These are phyloP conservation scores for Octopus sinensis DNA, from an alignment of 1,140 invertebrate genomes.

Conservation along the genomic window DNA sequence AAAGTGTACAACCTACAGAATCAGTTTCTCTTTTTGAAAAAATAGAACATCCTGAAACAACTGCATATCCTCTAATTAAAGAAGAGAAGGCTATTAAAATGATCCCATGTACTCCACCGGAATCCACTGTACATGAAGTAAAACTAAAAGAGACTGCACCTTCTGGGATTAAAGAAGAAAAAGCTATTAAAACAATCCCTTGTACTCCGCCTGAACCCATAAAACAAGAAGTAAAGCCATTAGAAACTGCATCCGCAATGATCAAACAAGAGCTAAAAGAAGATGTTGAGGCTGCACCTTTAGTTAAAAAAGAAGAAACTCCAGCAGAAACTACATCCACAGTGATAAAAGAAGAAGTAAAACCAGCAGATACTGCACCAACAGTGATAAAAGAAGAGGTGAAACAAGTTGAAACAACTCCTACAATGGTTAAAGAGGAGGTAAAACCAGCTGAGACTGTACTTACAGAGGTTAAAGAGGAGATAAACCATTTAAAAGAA, in stretches of 20 bases:
- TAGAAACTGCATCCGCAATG: neutral
- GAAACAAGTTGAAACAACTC: neutral
- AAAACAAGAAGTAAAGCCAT: neutral
- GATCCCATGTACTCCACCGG: neutral
- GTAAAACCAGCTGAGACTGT: neutral
- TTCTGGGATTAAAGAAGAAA: neutral
- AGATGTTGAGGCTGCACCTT: neutral
- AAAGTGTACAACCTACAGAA: neutral
- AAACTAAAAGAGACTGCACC: neutral
- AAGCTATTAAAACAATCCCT: neutral
- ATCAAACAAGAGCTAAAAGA: too few relatives aligned
- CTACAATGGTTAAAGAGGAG: neutral
- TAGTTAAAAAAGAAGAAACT: neutral
- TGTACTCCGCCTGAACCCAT: neutral
- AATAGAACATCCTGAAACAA: neutral
- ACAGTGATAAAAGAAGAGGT: neutral
- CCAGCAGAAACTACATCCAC: neutral
- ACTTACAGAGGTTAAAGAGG: neutral
- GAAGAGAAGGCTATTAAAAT: neutral
- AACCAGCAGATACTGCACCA: neutral
- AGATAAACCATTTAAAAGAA: too few relatives aligned
- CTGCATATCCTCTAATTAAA: neutral
- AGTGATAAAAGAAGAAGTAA: neutral
- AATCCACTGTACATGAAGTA: neutral
- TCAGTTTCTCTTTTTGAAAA: neutral